A percentile compares a stretch with the other conserved stretches of the same genome.
Conservation (phyloP, 2,113 vertebrate species). For the Oceanodroma tethys region DNA sequence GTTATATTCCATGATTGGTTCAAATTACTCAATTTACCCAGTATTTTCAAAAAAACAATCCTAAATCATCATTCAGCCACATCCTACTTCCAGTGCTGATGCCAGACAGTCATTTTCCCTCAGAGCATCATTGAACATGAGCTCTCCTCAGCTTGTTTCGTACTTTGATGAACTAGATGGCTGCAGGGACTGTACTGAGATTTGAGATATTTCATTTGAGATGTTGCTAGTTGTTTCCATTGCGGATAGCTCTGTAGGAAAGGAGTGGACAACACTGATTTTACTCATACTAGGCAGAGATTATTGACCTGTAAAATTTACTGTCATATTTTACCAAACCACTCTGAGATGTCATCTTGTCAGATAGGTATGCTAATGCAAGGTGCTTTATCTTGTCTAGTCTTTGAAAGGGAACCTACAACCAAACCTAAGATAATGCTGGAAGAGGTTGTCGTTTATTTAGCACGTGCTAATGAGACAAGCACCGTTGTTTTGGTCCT, state of each 20-base stretch:
- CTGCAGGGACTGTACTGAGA: background rate
- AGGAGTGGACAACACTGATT: background rate
- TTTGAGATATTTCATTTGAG: conserved; percentile 22
- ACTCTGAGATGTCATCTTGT: background rate
- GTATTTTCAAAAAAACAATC: conserved; percentile 50
- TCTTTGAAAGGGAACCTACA: background rate
- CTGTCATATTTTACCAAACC: background rate
- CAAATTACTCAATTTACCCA: conserved; percentile 62
- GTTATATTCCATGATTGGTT: conserved; percentile 55
- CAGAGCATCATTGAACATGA: conserved; percentile 39
- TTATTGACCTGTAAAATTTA: background rate
- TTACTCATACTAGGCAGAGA: conserved; percentile 20
- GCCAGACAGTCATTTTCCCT: conserved; percentile 65
- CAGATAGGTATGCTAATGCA: background rate
- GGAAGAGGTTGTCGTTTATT: background rate
- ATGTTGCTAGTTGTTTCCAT: background rate
- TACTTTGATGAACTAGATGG: conserved; percentile 47
- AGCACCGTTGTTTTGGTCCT: background rate
- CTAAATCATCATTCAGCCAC: conserved; percentile 42
- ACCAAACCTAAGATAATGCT: background rate
- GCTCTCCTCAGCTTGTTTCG: conserved; percentile 32
- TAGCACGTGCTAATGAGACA: background rate
- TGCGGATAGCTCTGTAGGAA: background rate
- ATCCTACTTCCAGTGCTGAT: conserved; percentile 46
- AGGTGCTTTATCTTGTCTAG: background rate